Evolutionary conservation across 2,113 vertebrate species (phyloP).

Genomic region (Arvicanthis niloticus): DNA sequence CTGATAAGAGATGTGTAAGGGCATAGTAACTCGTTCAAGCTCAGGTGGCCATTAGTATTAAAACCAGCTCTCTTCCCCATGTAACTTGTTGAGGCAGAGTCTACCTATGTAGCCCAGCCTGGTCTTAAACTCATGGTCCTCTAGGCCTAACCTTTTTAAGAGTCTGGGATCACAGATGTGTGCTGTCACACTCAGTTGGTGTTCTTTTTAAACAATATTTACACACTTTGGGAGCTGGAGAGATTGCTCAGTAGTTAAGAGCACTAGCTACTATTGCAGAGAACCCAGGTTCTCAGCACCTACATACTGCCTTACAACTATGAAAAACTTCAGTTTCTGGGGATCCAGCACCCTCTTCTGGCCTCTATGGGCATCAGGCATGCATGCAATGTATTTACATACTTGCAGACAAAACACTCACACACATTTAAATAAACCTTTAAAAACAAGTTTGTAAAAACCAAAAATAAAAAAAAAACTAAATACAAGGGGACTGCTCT

Average conservation of each 20-base stretch:
- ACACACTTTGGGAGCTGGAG: background rate
- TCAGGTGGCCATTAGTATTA: background rate
- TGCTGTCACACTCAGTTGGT: background rate
- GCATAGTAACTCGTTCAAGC: constrained; percentile 8
- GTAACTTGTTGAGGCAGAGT: background rate
- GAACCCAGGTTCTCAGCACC: background rate
- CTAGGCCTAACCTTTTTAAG: background rate
- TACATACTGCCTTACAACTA: background rate
- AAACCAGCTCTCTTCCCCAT: background rate
- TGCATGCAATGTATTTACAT: background rate
- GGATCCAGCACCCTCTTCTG: background rate
- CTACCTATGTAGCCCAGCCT: background rate
- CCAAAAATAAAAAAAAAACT: too few species aligned
- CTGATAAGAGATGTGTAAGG: constrained; percentile 13
- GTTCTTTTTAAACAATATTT: background rate
- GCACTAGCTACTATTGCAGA: background rate
- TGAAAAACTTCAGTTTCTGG: background rate
- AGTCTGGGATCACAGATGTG: background rate
- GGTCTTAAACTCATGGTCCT: background rate
- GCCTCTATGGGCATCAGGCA: background rate
- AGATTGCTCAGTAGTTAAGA: background rate
- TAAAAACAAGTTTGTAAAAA: background rate
- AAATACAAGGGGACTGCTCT: too few species aligned
- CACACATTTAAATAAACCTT: background rate
- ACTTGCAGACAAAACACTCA: background rate